Evolutionary conservation across 2,797 vertebrate species (phyloP).

Genomic region (Cyprinella venusta): DNA sequence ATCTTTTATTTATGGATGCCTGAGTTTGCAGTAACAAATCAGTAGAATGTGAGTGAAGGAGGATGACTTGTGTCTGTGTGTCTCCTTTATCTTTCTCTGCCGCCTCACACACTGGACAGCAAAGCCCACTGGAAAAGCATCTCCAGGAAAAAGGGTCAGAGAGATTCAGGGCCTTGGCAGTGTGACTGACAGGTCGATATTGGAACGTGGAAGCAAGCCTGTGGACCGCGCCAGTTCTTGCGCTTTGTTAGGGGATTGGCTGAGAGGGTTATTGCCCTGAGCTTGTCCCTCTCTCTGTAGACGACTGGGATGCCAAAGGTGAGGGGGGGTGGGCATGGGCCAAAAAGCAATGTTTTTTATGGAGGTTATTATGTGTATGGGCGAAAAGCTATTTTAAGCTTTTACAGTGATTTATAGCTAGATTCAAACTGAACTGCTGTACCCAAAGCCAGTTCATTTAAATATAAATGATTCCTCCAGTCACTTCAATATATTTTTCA

Average conservation of each 20-base stretch:
- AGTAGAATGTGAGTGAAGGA: slow-evolving; percentile 45
- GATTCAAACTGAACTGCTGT: neutral
- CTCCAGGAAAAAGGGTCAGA: slow-evolving; percentile 69
- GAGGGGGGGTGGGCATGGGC: neutral
- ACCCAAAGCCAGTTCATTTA: slow-evolving; percentile 24
- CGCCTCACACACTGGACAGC: slow-evolving; percentile 70
- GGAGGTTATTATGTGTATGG: neutral
- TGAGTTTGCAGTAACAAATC: slow-evolving; percentile 40
- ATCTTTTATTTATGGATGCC: slow-evolving; percentile 48
- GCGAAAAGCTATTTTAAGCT: neutral
- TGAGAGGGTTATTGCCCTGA: slow-evolving; percentile 40
- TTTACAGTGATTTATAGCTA: slow-evolving; percentile 6
- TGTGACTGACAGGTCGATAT: slow-evolving; percentile 70
- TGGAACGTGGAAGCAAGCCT: slow-evolving; percentile 46
- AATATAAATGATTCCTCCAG: slow-evolving; percentile 12
- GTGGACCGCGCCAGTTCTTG: slow-evolving; percentile 46
- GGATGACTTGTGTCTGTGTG: slow-evolving; percentile 39
- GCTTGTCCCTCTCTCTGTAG: slow-evolving; percentile 37
- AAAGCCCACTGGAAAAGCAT: slow-evolving; percentile 68
- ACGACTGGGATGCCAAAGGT: slow-evolving; percentile 18
- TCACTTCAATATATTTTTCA: slow-evolving; percentile 16
- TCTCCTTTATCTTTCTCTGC: slow-evolving; percentile 59
- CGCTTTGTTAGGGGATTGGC: slow-evolving; percentile 56
- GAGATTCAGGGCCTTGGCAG: slow-evolving; percentile 50
- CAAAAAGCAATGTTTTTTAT: slow-evolving; percentile 8